Percentiles rank a stretch among this genome's conserved stretches.
phyloP scores from a whole-genome alignment of 1,140 invertebrate species.

The Lepidurus couesii region DNA sequence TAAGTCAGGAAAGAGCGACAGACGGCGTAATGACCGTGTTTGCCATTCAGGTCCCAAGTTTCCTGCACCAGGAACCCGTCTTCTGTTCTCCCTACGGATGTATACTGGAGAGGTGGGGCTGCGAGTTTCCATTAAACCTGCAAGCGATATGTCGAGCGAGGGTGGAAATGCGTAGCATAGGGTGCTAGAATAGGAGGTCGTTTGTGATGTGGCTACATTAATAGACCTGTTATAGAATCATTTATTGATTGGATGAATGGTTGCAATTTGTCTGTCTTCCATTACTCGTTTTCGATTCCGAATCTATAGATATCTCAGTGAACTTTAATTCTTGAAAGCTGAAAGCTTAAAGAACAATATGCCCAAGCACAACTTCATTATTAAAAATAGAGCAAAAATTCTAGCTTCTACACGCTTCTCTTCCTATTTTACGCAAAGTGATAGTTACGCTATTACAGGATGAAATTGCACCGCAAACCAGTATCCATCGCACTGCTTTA shows the following conservation, averaged over 20 bases:
- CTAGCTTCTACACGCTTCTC: no score
- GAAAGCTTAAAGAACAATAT: no score
- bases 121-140: conserved; percentile 15
- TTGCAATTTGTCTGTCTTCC: neutral
- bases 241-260: neutral
- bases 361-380: no score
- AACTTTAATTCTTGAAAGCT: no score
- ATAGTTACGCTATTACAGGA: no score
- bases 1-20: conserved; percentile 4
- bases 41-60: neutral
- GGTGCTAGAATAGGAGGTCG: neutral
- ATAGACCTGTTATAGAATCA: conserved; percentile 13
- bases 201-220: conserved; percentile 5
- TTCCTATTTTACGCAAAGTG: no score
- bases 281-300: neutral
- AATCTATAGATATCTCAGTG: no score
- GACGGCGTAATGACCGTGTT: conserved; percentile 18
- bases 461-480: no score
- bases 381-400: no score
- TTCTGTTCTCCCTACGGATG: neutral
- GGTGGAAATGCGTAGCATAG: neutral
- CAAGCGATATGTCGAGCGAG: neutral
- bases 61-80: neutral
- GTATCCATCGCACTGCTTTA: no score
- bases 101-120: neutral